phyloP scores from a whole-genome alignment of 2,113 vertebrate genomes.

The Charadrius vociferus region DNA sequence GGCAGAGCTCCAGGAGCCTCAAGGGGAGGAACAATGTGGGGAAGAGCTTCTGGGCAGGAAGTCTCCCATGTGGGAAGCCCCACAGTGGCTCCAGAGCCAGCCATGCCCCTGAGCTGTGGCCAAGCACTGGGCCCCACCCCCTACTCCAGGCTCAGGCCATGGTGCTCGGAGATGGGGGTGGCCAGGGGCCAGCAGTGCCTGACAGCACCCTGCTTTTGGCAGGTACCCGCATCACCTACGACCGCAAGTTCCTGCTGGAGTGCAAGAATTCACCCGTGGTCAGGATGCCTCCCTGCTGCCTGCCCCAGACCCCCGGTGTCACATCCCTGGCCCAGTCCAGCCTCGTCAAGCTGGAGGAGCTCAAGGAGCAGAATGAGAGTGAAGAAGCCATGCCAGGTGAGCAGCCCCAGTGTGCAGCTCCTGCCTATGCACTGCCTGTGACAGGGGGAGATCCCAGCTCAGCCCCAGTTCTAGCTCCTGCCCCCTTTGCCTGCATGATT shows the following conservation, averaged over 20 bases:
- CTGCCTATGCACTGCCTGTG: rapidly evolving
- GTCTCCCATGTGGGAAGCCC: background rate
- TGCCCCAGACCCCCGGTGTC: constrained; percentile 91
- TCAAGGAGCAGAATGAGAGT: constrained; percentile 87
- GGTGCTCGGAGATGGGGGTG: background rate
- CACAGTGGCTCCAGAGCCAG: background rate
- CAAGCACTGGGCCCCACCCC: rapidly evolving
- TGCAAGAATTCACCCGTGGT: constrained; percentile 91
- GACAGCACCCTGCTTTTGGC: constrained; percentile 45
- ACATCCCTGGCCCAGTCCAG: constrained; percentile 83
- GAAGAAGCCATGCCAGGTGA: constrained; percentile 87
- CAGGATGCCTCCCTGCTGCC: constrained; percentile 87
- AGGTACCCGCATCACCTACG: constrained; percentile 93
- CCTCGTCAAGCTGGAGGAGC: constrained; percentile 80
- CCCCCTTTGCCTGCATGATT: background rate
- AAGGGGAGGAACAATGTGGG: background rate
- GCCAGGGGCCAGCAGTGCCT: background rate
- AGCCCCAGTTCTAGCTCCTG: background rate
- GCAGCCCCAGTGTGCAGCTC: background rate
- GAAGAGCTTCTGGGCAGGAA: background rate
- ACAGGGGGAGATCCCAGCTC: rapidly evolving
- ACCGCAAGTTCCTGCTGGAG: constrained; percentile 92
- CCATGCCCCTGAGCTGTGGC: rapidly evolving
- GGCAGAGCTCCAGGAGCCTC: background rate
- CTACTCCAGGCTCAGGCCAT: background rate